Conservation (phyloP, 1,140 invertebrate genomes). For the Chironomus tepperi region DNA sequence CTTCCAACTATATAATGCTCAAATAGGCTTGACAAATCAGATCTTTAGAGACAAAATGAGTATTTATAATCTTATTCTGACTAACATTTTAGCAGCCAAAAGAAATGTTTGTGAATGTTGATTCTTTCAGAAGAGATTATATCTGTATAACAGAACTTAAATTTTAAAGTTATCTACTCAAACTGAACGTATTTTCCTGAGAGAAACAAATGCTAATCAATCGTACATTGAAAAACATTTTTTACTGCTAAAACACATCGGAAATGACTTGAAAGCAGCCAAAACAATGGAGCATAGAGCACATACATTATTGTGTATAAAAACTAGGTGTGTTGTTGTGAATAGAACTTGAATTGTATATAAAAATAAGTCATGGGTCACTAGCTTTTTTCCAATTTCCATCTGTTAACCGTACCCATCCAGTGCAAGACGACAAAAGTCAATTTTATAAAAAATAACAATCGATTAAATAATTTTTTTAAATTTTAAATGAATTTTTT, state of each 20-base stretch:
- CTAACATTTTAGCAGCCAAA: too few relatives aligned
- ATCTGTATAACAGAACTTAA: too few relatives aligned
- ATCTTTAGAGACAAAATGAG: too few relatives aligned
- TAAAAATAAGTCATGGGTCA: not conserved
- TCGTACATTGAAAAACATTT: not conserved
- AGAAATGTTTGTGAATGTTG: too few relatives aligned
- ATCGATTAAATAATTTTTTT: constrained; percentile 4
- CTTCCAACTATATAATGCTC: too few relatives aligned
- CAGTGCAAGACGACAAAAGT: not conserved
- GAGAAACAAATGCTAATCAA: not conserved
- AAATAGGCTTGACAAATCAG: too few relatives aligned
- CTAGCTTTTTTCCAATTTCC: not conserved
- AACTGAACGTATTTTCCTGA: too few relatives aligned
- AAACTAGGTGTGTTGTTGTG: not conserved
- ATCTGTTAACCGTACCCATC: constrained; percentile 11
- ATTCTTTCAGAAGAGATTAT: too few relatives aligned
- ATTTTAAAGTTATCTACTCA: too few relatives aligned
- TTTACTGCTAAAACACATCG: not conserved
- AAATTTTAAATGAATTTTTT: not conserved
- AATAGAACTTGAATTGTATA: not conserved
- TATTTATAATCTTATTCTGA: too few relatives aligned
- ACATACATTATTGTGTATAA: not conserved
- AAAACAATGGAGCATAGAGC: constrained; percentile 6
- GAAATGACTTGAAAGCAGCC: not conserved
- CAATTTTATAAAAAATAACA: not conserved